Evolutionary conservation across 1,140 invertebrate species (phyloP), one percentile per base, ranked within the genome.

Genomic region (Maniola jurtina): DNA sequence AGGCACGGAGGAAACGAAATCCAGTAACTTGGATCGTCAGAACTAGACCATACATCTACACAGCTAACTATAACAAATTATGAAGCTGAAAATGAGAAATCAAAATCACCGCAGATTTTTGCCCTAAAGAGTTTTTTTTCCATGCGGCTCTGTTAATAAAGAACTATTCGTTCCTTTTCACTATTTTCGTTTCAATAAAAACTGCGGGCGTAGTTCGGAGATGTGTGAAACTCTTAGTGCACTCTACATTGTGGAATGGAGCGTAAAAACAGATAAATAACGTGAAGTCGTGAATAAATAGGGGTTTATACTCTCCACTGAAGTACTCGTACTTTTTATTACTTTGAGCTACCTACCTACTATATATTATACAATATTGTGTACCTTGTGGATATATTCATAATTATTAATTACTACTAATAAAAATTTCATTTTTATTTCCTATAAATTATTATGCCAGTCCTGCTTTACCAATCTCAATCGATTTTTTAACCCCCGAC

Each of bases 221-320:
- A 52, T 64, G 54, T 54, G 65, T n/a, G 55, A 69, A 68, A 50
- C 60, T 65, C 52, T 34, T 66, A 69, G 56, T 62, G 61, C 63
- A 69, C 48, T 71, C 70, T 63, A 68, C 64, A 63, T 55, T 34
- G 52, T 38, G 62, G 52, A 76, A 73, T 75, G 61, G 61, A 64
- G 54, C 61, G 70, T 71, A 75, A 81, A 73, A 73, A 48, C 42
- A 45, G 56, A 71, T 56, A 59, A 74, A 72, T 73, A 77, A 33
- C 57, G n/a, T 45, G 16, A 14, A 45, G 57, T 34, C 52, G 16
- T 33, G 16, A 33, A 33, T 13, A 55, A 55, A 55, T 16, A 52
- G 16, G 14, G 14, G 25, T 52, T 52, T 16, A 52, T 52, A 11
- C 48, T 45, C 42, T 45, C 42, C 42, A 45, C 13, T 45, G 5